These are phyloP conservation scores for Nematolebias whitei DNA, from an alignment of 2,113 vertebrate genomes.

Conservation along the genomic window DNA sequence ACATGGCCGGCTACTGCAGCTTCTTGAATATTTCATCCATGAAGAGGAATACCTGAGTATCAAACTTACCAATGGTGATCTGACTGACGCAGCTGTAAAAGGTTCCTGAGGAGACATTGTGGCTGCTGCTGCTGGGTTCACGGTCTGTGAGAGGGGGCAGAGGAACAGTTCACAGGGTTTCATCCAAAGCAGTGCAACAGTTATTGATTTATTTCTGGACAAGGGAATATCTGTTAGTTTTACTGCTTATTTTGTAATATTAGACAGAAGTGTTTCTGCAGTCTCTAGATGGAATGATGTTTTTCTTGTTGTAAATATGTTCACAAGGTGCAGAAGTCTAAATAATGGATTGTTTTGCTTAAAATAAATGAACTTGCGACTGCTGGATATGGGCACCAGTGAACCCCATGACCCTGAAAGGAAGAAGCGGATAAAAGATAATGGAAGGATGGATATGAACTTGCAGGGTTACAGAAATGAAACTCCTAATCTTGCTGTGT, in stretches of 20 bases:
- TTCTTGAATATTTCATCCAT: not conserved
- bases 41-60: not conserved
- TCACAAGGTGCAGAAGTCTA: not conserved
- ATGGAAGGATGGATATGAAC: no score
- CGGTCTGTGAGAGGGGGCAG: constrained; percentile 70
- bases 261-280: not conserved
- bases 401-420: no score
- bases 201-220: not conserved
- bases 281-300: not conserved
- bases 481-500: not conserved
- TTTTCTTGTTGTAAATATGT: constrained; percentile 11
- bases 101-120: constrained; percentile 82
- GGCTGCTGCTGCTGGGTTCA: constrained; percentile 82
- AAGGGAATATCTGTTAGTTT: not conserved
- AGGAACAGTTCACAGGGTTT: not conserved
- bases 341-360: not conserved
- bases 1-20: not conserved
- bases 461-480: not conserved
- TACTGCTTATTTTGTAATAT: not conserved
- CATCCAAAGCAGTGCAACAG: not conserved
- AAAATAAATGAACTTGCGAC: constrained; percentile 14
- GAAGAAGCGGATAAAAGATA: no score
- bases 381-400: constrained; percentile 33
- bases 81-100: constrained; percentile 89
- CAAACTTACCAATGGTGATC: constrained; percentile 86